Evolutionary conservation across 2,888 invertebrate species (phyloP).

Genomic region (Cremastinae sp.): DNA sequence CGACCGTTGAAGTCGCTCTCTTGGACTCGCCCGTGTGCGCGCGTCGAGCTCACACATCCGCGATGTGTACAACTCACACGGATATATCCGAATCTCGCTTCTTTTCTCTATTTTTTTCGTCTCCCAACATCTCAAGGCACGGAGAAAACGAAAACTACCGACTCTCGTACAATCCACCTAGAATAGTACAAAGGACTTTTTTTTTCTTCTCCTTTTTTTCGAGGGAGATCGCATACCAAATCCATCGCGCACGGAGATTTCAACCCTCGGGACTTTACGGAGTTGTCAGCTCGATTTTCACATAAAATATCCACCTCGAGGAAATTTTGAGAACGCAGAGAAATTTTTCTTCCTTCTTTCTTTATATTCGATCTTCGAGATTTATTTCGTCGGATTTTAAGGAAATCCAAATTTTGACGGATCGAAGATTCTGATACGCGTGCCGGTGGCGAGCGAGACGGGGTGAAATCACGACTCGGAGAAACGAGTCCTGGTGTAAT

Average conservation of each 20-base stretch:
- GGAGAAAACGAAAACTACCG: conserved; percentile 29
- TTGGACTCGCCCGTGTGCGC: conserved; percentile 28
- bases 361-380: conserved; percentile 12
- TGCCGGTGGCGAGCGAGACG: conserved; percentile 69
- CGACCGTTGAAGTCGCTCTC: conserved; percentile 62
- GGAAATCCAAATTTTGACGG: neutral
- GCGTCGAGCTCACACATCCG: conserved; percentile 19
- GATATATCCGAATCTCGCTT: conserved; percentile 8
- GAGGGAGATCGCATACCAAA: conserved; percentile 29
- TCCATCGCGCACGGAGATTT: conserved; percentile 20
- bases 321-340: neutral
- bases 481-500: conserved; percentile 76
- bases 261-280: conserved; percentile 14
- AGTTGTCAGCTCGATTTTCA: conserved; percentile 28
- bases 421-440: conserved; percentile 55
- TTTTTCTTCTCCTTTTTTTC: conserved; percentile 10
- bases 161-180: conserved; percentile 29
- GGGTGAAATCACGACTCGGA: conserved; percentile 65
- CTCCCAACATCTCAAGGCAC: conserved; percentile 27
- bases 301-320: conserved; percentile 23
- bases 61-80: neutral
- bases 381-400: conserved; percentile 32
- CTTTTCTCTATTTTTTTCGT: conserved; percentile 15
- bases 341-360: neutral
- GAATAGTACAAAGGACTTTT: conserved; percentile 30